Evolutionary conservation across 2,888 invertebrate genomes (phyloP), one percentile per base, ranked within the genome.

Genomic region (Automeris io): DNA sequence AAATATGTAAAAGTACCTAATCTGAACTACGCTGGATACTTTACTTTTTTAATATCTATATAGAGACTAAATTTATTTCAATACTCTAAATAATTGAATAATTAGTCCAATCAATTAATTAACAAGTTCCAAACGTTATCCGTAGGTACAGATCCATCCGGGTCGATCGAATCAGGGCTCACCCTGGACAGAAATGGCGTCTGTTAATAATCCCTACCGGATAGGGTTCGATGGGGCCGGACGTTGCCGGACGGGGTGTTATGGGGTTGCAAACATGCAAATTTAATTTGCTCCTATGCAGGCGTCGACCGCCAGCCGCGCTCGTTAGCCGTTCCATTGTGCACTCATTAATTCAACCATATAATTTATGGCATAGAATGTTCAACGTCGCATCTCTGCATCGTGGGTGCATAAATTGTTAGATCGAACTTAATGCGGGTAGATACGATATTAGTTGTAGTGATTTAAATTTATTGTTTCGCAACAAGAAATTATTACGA

Each of bases 371-470:
- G 58, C 47, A 61, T 54, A 54, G 54, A 61, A 60, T 60, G 62
- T 61, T 58, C 53, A 60, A 63, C 62, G 54, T 50, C 51, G 41
- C 48, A 51, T 46, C 55, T 53, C 51, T 55, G 51, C 56, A 55
- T 54, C 49, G 53, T 54, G 63, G 66, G 65, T 63, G 70, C 68
- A 80, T 77, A 78, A 79, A 77, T 79, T 76, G 70, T 60, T 81
- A 79, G 82, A 79, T 81, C 81, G 72, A 82, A 76, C 49, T 78
- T 77, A 80, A 83, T 85, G 82, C 83, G 83, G 85, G 71, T 26
- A 8, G 19, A 31, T 24, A 11, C 16, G 29, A 4, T 29, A 29
- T 29, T n/a, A n/a, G 16, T 29, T 16, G 5, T 16, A 29, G 29
- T 16, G 19, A 25, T 23, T 32, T 33, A 18, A 21, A 33, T 33